Evolutionary conservation across 1,140 invertebrate species (phyloP), one percentile per base, ranked within the genome.

Genomic region (Heliconius hewitsoni): DNA sequence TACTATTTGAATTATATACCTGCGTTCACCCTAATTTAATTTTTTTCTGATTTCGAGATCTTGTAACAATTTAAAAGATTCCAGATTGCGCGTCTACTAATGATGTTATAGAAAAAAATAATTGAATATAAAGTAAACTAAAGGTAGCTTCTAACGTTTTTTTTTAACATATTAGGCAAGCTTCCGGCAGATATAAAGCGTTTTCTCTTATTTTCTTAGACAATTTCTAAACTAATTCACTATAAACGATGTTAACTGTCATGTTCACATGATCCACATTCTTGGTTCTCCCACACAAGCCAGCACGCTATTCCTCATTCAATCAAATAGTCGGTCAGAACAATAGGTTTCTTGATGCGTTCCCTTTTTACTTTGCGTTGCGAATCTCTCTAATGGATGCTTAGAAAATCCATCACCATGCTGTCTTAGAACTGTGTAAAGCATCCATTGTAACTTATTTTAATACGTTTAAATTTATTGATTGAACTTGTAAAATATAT

Each of bases 231-330:
- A 80, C 57, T 80, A 66, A 74, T 72, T 76, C 74, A 71, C 71
- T 50, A 60, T 80, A 80, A 80, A 80, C 77, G 77, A 50, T 79
- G 30, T 46, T 72, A 79, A 72, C 74, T 46, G 55, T 39, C 60
- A 76, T 77, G 83, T 92, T 91, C 89, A 90, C 90, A 92, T 92
- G 89, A 85, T 86, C 89, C 79, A 90, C 89, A 90, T 90, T 86
- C 81, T 80, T 72, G 76, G 76, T 82, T 89, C 86, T 92, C 90
- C 87, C 90, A 91, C 86, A 88, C 84, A 83, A n/a, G 84, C 72
- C 57, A 72, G 34, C 81, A 85, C 80, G 81, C 80, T 83, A 85
- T 85, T 79, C 81, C 81, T 84, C 82, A 74, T 75, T 81, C 83
- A 85, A 90, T 90, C 86, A 90, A 91, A 89, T 87, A 83, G 72